These are phyloP conservation scores for Aleiodes alternator DNA, from an alignment of 2,888 invertebrate species.

Conservation along the genomic window DNA sequence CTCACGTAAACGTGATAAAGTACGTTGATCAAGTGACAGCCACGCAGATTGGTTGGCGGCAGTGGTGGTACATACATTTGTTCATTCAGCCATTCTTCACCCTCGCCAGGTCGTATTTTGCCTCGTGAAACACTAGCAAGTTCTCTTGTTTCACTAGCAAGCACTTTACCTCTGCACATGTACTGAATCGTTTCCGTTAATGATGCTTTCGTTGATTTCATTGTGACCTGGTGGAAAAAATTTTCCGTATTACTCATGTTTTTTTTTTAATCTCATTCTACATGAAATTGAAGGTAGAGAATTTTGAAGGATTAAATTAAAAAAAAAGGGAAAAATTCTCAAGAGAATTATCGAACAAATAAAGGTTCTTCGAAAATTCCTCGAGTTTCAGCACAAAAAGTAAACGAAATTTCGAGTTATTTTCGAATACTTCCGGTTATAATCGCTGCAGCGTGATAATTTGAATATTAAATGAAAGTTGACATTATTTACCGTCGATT, in stretches of 20 bases:
- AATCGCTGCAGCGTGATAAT: too few species aligned
- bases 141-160: conserved; percentile 91
- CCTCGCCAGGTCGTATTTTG: conserved; percentile 87
- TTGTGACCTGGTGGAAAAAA: conserved; percentile 76
- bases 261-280: neutral
- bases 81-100: conserved; percentile 91
- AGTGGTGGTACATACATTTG: conserved; percentile 94
- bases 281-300: too few species aligned
- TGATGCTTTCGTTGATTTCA: conserved; percentile 90
- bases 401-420: too few species aligned
- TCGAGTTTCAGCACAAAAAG: too few species aligned
- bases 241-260: neutral
- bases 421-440: too few species aligned
- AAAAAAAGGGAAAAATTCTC: too few species aligned
- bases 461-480: too few species aligned
- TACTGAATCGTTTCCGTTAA: conserved; percentile 94
- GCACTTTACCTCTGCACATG: conserved; percentile 88
- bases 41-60: conserved; percentile 94
- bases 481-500: too few species aligned
- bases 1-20: conserved; percentile 95
- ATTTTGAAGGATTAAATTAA: too few species aligned
- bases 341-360: too few species aligned
- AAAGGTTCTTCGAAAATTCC: too few species aligned
- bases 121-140: conserved; percentile 87
- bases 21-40: conserved; percentile 95